These are phyloP conservation scores for Sogatella furcifera DNA, from an alignment of 1,140 invertebrate genomes.

Conservation along the genomic window DNA sequence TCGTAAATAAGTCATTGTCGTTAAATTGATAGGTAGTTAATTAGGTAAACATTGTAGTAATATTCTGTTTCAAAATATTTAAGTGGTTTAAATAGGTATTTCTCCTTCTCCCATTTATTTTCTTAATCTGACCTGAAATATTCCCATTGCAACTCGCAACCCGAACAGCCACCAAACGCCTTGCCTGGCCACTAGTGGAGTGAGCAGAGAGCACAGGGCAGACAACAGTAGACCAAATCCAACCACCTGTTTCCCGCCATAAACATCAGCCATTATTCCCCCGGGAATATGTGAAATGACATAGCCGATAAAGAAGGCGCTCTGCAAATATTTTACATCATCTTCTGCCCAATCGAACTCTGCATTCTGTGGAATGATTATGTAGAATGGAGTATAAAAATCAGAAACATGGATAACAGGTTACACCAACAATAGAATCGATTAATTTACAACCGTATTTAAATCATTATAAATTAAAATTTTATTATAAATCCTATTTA, in stretches of 20 bases:
- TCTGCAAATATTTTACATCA: slow-evolving; percentile 45
- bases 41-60: too few relatives aligned
- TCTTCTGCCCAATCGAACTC: slow-evolving; percentile 52
- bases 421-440: too few relatives aligned
- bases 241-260: slow-evolving; percentile 41
- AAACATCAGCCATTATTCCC: slow-evolving; percentile 43
- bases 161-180: slow-evolving; percentile 38
- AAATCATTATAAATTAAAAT: too few relatives aligned
- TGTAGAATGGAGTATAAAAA: too few relatives aligned
- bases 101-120: too few relatives aligned
- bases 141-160: slow-evolving; percentile 50
- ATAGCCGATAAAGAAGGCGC: slow-evolving; percentile 51
- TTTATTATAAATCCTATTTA: too few relatives aligned
- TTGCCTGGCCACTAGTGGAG: slow-evolving; percentile 27
- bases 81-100: too few relatives aligned
- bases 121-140: slow-evolving; percentile 37
- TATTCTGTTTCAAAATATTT: too few relatives aligned
- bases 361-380: slow-evolving; percentile 19
- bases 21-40: too few relatives aligned
- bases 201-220: slow-evolving; percentile 36
- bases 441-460: too few relatives aligned
- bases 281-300: slow-evolving; percentile 49
- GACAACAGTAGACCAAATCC: slow-evolving; percentile 39
- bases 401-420: not conserved
- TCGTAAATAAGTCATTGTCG: too few relatives aligned